Base-by-base conservation (phyloP, 30 jellyfish, hydroid and myxozoan genomes). In the Haliclystus octoradiatus region DNA sequence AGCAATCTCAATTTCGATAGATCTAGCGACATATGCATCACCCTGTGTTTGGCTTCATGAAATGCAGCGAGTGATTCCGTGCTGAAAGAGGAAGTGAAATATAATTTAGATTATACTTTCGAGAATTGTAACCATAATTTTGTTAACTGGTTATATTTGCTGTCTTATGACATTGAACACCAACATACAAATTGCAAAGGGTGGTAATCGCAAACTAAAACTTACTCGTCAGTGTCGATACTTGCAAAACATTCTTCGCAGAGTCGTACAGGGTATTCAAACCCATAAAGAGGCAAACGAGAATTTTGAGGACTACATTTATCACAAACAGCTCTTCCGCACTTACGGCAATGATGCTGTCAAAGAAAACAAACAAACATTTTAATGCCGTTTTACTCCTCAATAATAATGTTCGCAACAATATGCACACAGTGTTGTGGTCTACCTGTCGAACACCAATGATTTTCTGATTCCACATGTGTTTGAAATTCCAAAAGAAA, bases 251-350 rank as follows among this genome's bases (percentile, higher is more conserved):
- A 89, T 68, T 89, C 98, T 50, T 71, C 91, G 53, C 98, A 89
- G 62, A 89, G 52, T 52, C 98, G 78, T 26, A 89, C 98, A 0
- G 74, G 74, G 65, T 66, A 81, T 52, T 89, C 98, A 73, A 82
- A 89, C 2, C 98, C 98, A 71, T 72, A 83, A 75, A 67, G 52
- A 0, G 98, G 98, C 22, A 89, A 66, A 3, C 79, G 84, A 19
- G 95, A 81, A 19, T 80, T 28, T 28, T 65, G 62, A 1, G 76
- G 84, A 52, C 98, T 89, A 92, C 98, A 89, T 52, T 89, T 89
- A 50, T 63, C 69, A 65, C 98, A 89, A 23, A 89, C 98, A 27
- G 98, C 98, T 27, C 98, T 80, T 0, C 98, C 98, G 52, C 98
- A 89, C 49, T 70, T 74, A 33, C 98, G 69, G 49, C 98, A 89